Conservation (phyloP, 2,113 vertebrate genomes). For the Microtus montanus region DNA sequence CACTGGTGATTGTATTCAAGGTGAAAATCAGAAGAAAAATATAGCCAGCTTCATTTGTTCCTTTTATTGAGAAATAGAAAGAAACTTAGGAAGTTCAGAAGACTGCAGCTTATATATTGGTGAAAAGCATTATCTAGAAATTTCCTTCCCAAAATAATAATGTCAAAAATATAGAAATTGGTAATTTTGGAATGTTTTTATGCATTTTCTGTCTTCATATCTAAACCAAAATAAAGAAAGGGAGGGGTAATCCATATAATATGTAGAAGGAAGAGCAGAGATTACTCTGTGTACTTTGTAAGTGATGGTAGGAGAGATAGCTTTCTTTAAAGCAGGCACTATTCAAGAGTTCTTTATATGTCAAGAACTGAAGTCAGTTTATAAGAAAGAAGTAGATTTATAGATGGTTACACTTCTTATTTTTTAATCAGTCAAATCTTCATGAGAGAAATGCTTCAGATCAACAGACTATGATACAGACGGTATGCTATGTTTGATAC, state of each 20-base stretch:
- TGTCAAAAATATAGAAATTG: neutral
- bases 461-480: neutral
- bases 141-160: slow-evolving; percentile 29
- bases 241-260: neutral
- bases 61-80: neutral
- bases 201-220: neutral
- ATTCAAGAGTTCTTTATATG: neutral
- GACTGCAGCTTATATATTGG: neutral
- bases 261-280: neutral
- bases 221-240: neutral
- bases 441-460: neutral
- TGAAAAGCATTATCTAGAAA: neutral
- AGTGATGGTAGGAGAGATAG: neutral
- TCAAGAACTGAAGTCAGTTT: neutral
- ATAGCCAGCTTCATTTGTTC: neutral
- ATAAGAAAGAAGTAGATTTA: neutral
- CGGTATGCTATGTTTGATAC: neutral
- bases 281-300: slow-evolving; percentile 13
- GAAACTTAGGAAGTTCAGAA: neutral
- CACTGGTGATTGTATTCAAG: neutral
- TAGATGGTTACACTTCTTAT: neutral
- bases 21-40: neutral
- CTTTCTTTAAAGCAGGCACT: neutral
- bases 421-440: neutral
- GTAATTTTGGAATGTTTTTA: neutral